phyloP scores from a whole-genome alignment of 1,140 invertebrate genomes.

The Brachionus rubens region DNA sequence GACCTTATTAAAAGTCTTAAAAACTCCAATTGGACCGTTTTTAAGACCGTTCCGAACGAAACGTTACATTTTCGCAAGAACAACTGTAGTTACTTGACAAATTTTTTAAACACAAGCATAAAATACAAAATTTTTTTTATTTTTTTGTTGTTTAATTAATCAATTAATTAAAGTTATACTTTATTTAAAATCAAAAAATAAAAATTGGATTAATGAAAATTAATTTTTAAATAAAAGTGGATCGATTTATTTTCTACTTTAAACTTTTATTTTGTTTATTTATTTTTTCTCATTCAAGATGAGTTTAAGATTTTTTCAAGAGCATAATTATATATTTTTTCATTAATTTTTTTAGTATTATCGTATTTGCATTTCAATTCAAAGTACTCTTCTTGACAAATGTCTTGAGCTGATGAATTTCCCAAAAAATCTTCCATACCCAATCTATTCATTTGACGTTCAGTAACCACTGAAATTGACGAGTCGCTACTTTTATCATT shows the following conservation, averaged over 20 bases:
- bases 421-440: constrained; percentile 13
- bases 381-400: constrained; percentile 23
- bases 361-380: constrained; percentile 36
- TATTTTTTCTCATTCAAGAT: not conserved
- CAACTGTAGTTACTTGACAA: too few relatives aligned
- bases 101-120: too few relatives aligned
- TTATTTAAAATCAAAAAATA: not conserved
- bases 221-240: not conserved
- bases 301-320: constrained; percentile 43
- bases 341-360: constrained; percentile 37
- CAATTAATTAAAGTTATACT: too few relatives aligned
- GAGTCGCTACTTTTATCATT: constrained; percentile 1
- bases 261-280: not conserved
- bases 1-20: too few relatives aligned
- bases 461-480: not conserved
- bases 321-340: constrained; percentile 43
- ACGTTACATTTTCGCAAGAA: too few relatives aligned
- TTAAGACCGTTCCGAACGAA: too few relatives aligned
- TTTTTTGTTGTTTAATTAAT: not conserved
- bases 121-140: not conserved
- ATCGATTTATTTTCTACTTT: too few relatives aligned
- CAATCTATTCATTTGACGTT: not conserved
- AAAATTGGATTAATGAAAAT: not conserved
- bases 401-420: not conserved
- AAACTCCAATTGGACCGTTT: too few relatives aligned